A percentile compares a stretch with the other conserved stretches of the same genome.
Evolutionary conservation across 1,140 invertebrate species (phyloP).

Genomic region (Paraescarpia echinospica): DNA sequence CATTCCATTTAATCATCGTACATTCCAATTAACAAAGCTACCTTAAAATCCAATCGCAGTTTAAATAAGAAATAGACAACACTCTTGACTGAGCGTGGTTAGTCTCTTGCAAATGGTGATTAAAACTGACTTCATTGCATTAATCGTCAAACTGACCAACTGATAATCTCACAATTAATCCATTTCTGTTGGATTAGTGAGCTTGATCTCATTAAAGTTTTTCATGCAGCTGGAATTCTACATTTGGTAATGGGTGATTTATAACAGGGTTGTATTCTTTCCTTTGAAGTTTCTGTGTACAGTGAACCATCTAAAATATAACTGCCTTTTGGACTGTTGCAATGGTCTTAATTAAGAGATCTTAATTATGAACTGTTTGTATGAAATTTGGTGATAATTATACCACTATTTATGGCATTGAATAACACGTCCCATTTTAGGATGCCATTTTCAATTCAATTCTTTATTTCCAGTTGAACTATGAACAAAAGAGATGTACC

Average conservation of each 20-base stretch:
- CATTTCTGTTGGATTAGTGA: not conserved
- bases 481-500: no score
- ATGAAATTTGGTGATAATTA: no score
- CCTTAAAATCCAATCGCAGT: no score
- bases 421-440: no score
- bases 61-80: not conserved
- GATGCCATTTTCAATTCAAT: no score
- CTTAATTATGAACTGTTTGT: no score
- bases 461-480: no score
- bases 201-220: not conserved
- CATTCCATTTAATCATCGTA: no score
- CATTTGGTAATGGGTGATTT: not conserved
- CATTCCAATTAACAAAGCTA: no score
- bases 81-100: not conserved
- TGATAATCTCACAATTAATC: not conserved
- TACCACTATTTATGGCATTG: no score
- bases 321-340: no score
- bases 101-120: not conserved
- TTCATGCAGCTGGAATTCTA: not conserved
- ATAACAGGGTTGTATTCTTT: not conserved
- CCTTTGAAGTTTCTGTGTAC: not conserved
- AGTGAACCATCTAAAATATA: not conserved
- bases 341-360: no score
- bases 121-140: not conserved
- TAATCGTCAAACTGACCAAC: not conserved